Percentiles rank a stretch among this genome's conserved stretches.
These are phyloP conservation scores for Cecropterus lyciades DNA, from an alignment of 1,140 invertebrate genomes.

Conservation along the genomic window DNA sequence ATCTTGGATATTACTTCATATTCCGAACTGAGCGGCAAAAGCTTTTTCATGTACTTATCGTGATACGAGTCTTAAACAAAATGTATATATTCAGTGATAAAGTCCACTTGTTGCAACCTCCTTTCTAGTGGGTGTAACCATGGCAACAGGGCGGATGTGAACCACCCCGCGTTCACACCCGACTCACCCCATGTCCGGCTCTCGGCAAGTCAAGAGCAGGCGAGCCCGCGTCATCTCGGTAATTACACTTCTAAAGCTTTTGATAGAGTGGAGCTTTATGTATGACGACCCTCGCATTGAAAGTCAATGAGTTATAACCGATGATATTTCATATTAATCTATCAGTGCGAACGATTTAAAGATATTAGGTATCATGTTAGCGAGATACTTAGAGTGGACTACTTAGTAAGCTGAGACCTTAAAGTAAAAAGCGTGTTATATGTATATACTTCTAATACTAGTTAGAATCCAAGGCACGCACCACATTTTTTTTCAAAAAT, in stretches of 20 bases:
- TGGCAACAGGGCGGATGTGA: constrained; percentile 36
- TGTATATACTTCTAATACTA: too few relatives aligned
- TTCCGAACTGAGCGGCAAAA: constrained; percentile 9
- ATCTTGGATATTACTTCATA: not conserved
- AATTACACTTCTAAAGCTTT: constrained; percentile 57
- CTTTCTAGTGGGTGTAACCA: constrained; percentile 41
- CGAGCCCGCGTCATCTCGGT: constrained; percentile 39
- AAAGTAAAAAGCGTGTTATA: too few relatives aligned
- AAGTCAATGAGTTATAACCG: constrained; percentile 27
- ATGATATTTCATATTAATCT: constrained; percentile 13
- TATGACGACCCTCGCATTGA: constrained; percentile 14
- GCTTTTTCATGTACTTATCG: constrained; percentile 27
- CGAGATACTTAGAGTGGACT: too few relatives aligned
- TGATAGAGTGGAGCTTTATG: constrained; percentile 51
- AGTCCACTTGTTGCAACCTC: constrained; percentile 52
- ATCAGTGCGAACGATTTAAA: not conserved
- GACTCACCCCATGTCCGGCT: constrained; percentile 25
- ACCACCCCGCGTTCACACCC: constrained; percentile 33
- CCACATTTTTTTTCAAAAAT: too few relatives aligned
- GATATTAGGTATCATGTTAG: too few relatives aligned
- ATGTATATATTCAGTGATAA: constrained; percentile 34
- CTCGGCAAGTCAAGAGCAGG: constrained; percentile 45
- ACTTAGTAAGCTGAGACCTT: too few relatives aligned
- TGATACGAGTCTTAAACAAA: constrained; percentile 15
- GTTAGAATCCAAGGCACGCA: too few relatives aligned